Evolutionary conservation across 2,797 vertebrate species (phyloP).

Genomic region (Lindbergichthys nudifrons): DNA sequence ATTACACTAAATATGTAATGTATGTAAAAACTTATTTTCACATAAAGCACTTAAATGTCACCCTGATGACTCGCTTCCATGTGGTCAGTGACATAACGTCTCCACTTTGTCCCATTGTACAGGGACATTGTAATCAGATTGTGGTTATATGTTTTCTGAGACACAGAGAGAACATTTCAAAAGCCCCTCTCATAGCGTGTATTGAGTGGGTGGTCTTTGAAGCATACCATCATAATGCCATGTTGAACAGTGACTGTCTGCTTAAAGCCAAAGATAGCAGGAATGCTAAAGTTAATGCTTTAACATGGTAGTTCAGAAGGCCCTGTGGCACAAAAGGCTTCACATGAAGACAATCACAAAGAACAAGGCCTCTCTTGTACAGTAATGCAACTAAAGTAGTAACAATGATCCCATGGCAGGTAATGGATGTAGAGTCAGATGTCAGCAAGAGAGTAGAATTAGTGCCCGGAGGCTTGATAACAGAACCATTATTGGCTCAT

Average conservation of each 20-base stretch:
- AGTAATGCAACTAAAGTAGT: constrained; percentile 24
- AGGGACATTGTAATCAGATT: too few relatives aligned
- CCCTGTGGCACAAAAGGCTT: constrained; percentile 24
- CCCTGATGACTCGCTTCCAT: constrained; percentile 18
- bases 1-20: neutral
- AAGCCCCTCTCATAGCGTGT: constrained; percentile 1
- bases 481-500: constrained; percentile 27
- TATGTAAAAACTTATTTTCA: neutral
- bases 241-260: constrained; percentile 1
- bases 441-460: constrained; percentile 21
- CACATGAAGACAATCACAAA: constrained; percentile 50
- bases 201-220: constrained; percentile 39
- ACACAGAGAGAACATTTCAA: constrained; percentile 9
- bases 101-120: constrained; percentile 16
- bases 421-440: constrained; percentile 41
- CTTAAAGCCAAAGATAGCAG: constrained; percentile 11
- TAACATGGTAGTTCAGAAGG: constrained; percentile 1
- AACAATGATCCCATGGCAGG: constrained; percentile 22
- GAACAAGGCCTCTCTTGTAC: constrained; percentile 16
- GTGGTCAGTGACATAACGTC: constrained; percentile 49
- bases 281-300: constrained; percentile 10
- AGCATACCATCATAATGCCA: constrained; percentile 15
- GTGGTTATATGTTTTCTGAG: too few relatives aligned
- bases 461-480: constrained; percentile 38
- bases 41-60: neutral